Evolutionary conservation across 1,140 invertebrate species (phyloP).

Genomic region (Neuroterus valhalla): DNA sequence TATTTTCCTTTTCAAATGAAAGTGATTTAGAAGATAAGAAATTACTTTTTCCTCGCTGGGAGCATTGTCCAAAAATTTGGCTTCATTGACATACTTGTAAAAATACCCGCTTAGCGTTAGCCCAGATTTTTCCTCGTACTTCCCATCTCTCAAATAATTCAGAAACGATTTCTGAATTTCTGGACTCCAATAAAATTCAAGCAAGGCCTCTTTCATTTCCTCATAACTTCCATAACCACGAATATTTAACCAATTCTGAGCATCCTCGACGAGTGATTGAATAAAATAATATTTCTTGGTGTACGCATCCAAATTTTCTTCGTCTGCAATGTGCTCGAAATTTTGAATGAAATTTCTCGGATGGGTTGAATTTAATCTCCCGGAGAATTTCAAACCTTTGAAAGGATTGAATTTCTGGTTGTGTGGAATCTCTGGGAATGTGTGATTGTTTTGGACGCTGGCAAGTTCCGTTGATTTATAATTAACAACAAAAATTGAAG

Average conservation of each 20-base stretch:
- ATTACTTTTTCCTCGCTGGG: constrained; percentile 11
- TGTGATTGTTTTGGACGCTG: too few relatives aligned
- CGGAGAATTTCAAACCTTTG: constrained; percentile 4
- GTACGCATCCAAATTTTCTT: neutral
- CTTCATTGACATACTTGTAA: neutral
- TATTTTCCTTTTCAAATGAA: neutral
- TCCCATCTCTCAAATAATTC: neutral
- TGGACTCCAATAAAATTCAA: constrained; percentile 13
- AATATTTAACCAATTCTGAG: neutral
- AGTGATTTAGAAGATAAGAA: neutral
- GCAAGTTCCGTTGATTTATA: too few relatives aligned
- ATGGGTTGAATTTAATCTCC: constrained; percentile 1
- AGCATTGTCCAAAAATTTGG: neutral
- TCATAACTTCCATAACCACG: neutral
- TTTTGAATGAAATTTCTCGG: constrained; percentile 2
- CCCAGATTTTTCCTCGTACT: neutral
- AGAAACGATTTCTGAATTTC: neutral
- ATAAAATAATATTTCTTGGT: neutral
- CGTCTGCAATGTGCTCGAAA: neutral
- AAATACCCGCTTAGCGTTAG: neutral
- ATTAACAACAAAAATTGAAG: too few relatives aligned
- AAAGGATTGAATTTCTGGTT: neutral
- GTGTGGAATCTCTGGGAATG: too few relatives aligned
- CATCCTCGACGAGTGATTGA: constrained; percentile 1
- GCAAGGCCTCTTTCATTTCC: constrained; percentile 1